Percentiles rank a stretch among this genome's conserved stretches.
These are phyloP conservation scores for Hirundo rustica DNA, from an alignment of 2,797 vertebrate species.

Conservation along the genomic window DNA sequence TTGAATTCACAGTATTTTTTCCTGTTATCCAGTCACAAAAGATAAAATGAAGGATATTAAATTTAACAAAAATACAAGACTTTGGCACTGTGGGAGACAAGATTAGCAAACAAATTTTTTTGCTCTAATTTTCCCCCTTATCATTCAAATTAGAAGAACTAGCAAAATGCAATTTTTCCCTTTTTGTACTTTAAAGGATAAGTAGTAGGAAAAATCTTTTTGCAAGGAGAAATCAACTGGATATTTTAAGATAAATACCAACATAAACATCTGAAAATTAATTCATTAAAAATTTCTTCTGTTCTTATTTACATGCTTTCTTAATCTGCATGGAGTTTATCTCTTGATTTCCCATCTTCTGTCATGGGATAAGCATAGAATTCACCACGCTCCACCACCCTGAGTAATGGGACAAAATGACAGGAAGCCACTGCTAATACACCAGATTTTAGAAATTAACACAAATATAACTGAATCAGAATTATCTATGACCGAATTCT, in stretches of 20 bases:
- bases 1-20: not conserved
- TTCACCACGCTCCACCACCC: not conserved
- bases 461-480: not conserved
- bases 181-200: slow-evolving; percentile 8
- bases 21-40: slow-evolving; percentile 3
- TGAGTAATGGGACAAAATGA: not conserved
- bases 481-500: not conserved
- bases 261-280: not conserved
- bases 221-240: not conserved
- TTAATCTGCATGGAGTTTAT: not conserved
- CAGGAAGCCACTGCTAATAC: not conserved
- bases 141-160: not conserved
- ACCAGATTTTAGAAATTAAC: not conserved
- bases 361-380: not conserved
- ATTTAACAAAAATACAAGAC: slow-evolving; percentile 52
- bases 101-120: not conserved
- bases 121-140: slow-evolving; percentile 11
- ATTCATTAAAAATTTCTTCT: not conserved
- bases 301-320: not conserved
- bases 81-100: not conserved
- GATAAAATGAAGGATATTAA: slow-evolving; percentile 6
- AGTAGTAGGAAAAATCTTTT: not conserved
- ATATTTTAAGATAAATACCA: not conserved
- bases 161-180: slow-evolving; percentile 13
- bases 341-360: not conserved